Evolutionary conservation across 2,888 invertebrate species (phyloP), one percentile per base, ranked within the genome.

Genomic region (Rhingia rostrata): DNA sequence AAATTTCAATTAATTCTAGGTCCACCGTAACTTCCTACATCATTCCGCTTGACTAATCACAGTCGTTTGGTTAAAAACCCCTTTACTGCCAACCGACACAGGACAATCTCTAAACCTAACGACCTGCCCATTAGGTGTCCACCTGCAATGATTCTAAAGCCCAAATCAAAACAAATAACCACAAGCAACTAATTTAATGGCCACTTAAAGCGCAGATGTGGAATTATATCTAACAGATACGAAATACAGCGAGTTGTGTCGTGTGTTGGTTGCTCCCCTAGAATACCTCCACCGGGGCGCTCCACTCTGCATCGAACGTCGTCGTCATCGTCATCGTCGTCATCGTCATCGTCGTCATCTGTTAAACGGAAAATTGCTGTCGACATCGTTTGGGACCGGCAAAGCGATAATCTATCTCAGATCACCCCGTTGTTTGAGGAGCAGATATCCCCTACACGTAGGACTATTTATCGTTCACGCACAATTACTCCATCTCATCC

Each of bases 401-500:
- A 12, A 12, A 58, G 30, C 49, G 14, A 12, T 22, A 39, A 47
- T 66, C 58, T 79, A 33, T 67, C 53, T 35, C 0, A 53, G 33
- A 73, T 72, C 60, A 39, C 9, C 43, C 32, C 4, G 9, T 6
- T n/a, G 37, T 6, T 47, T 5, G 45, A 14, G 37, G 22, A 47
- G 6, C n/a, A 7, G 64, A 39, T 22, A 22, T 22, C 22, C 22
- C 22, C 22, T 22, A 22, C 22, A 22, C 22, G 67, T 14, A 53
- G 43, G 35, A 64, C 64, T 82, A 49, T 69, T 64, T 64, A 83
- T 78, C 82, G 66, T 72, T 63, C 60, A 72, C 78, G 72, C 78
- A 67, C 82, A 83, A 83, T 83, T 78, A 70, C 56, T 69, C 63
- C 37, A 69, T 56, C 74, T 61, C 67, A 63, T 61, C 66, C 60